Evolutionary conservation across 2,888 invertebrate species (phyloP).

Genomic region (Callinectes sapidus): DNA sequence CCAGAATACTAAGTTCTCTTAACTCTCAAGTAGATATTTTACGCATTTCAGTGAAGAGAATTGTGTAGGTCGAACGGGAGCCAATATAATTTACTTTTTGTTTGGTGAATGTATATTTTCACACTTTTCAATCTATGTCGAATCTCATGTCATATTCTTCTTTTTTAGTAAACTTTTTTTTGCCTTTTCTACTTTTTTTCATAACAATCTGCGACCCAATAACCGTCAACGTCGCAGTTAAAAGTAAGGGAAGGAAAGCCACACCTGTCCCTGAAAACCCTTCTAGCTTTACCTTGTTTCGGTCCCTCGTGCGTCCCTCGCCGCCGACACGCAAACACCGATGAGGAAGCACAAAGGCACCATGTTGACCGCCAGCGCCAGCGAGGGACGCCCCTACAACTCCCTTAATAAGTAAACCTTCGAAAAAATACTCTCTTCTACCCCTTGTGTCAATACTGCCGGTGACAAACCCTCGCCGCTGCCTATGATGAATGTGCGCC

Average conservation of each 20-base stretch:
- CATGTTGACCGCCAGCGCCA: conserved; percentile 27
- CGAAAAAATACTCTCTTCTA: background rate
- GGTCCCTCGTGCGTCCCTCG: background rate
- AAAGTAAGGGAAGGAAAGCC: background rate
- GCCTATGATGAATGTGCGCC: conserved; percentile 34
- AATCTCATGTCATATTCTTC: no score
- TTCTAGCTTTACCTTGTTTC: background rate
- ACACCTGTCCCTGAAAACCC: background rate
- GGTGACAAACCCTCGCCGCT: conserved; percentile 26
- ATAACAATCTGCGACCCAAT: background rate
- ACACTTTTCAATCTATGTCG: no score
- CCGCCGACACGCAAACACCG: conserved; percentile 8
- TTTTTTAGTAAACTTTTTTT: background rate
- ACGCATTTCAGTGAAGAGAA: no score
- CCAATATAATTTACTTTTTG: no score
- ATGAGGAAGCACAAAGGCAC: conserved; percentile 31
- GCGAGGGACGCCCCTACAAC: conserved; percentile 10
- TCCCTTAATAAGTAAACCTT: conserved; percentile 37
- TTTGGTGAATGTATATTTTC: no score
- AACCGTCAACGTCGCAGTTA: background rate
- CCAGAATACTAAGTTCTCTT: background rate
- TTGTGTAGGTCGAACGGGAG: no score
- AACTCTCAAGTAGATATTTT: no score
- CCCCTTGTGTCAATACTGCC: conserved; percentile 11
- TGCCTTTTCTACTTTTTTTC: background rate